Base-by-base conservation (phyloP, 2,113 vertebrate genomes). In the Coturnix japonica region DNA sequence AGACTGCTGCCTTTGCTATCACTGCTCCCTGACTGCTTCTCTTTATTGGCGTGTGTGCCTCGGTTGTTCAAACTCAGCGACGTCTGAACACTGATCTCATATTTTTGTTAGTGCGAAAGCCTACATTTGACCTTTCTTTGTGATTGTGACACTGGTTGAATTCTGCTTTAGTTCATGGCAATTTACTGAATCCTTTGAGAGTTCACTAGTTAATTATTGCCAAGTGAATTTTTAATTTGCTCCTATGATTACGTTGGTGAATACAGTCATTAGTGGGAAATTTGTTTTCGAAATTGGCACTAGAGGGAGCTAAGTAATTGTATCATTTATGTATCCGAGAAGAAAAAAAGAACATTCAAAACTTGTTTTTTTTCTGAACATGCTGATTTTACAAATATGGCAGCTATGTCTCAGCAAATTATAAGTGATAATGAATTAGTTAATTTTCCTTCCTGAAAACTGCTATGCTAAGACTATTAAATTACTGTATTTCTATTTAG, bases 271-370 rank as follows among this genome's bases (percentile, higher is more conserved):
- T 97, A 94, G 88, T 39, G 85, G 89, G 94, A 82, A 91, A 96
- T 96, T 96, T 96, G 96, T 98, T 96, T 98, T 92, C 91, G 91
- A 95, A 97, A 95, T 93, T 76, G 96, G 93, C 99, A 99, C 99
- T 98, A 99, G 99, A 99, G 99, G 98, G 99, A 97, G 99, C 98
- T 98, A 98, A 98, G 98, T 96, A 98, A 98, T 98, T 98, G 98
- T 98, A 92, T 98, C 96, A 98, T 98, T 98, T 97, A 91, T 94
- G 94, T 95, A 94, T 94, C 92, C 59, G 66, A 71, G 91, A 81
- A 64, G 23, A 71, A 63, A 92, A 87, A 91, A 80, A 88, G 90
- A 96, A 93, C 95, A 91, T 97, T 98, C 97, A 95, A 97, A 98
- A 98, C 92, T 96, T 96, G 85, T 89, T 94, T 98, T 98, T 98